Evolutionary conservation across 2,888 invertebrate genomes (phyloP), one percentile per base, ranked within the genome.

Genomic region (Apomyelois bistriatella): DNA sequence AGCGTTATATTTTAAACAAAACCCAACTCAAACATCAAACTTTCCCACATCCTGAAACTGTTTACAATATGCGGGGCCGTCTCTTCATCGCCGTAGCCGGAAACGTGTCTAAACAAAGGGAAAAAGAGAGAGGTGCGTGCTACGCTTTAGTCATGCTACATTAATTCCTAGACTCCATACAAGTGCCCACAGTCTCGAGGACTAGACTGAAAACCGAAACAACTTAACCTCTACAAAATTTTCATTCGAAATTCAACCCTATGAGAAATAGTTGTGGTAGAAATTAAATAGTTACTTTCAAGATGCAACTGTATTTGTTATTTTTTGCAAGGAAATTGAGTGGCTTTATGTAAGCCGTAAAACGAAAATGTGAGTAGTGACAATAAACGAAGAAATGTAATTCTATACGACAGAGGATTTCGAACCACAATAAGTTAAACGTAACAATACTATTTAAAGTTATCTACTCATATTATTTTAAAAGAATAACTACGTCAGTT

Each of bases 141-240:
- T 66, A 65, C 68, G 82, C 76, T 83, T 85, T 78, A 84, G 82
- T 74, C 78, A 81, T 70, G 80, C 74, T 68, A 80, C 85, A 86
- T 86, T 88, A 85, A 86, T 86, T 82, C 76, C 82, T 83, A 84
- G 84, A 81, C 83, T 81, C 70, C 60, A 72, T 66, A 70, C 73
- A 73, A 80, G 77, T 76, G 81, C 82, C 82, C 80, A 80, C 79
- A 76, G 83, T 85, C 86, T 85, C 82, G 78, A 85, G 86, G 70
- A 68, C 64, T 17, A 4, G 53, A 38, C 35, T 48, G 48, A 50
- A 59, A 28, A 50, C 35, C 50, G 59, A 63, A 76, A 72, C 35
- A 57, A 6, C 58, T 1, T 57, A 68, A n/a, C 32, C 53, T 35
- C 53, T 35, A 16, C 6, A 42, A 36, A n/a, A 17, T 1, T 6